Percentiles rank a stretch among this genome's conserved stretches.
Conservation (phyloP, 2,797 vertebrate species). For the Chaetodon trifasciatus region DNA sequence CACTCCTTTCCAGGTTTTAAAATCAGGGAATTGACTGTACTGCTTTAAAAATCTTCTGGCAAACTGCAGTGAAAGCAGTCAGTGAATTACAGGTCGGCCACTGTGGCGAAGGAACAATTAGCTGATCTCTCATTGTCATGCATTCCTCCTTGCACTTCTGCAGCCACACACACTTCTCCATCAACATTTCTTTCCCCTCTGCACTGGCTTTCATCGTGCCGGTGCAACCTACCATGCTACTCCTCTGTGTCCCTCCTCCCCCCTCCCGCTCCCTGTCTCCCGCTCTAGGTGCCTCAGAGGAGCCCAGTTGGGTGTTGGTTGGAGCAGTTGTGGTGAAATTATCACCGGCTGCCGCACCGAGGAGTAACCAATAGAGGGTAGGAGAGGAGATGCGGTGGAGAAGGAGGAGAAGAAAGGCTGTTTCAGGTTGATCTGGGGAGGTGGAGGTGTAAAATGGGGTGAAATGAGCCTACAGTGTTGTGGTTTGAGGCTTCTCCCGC, state of each 20-base stretch:
- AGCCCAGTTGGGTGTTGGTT: slow-evolving; percentile 56
- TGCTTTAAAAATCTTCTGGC: neutral
- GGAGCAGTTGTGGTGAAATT: slow-evolving; percentile 63
- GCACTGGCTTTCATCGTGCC: slow-evolving; percentile 51
- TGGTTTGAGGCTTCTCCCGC: slow-evolving; percentile 1
- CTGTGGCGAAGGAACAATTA: neutral
- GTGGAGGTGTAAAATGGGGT: slow-evolving; percentile 14
- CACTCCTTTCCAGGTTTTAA: neutral
- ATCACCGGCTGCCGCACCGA: slow-evolving; percentile 39
- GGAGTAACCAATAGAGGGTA: slow-evolving; percentile 14
- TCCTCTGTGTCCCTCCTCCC: slow-evolving; percentile 29
- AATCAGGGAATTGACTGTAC: neutral
- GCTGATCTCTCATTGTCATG: neutral
- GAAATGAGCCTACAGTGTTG: slow-evolving; percentile 19
- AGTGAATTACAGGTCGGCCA: neutral
- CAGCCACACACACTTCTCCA: slow-evolving; percentile 27
- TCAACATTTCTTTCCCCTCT: neutral
- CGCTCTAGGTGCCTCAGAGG: slow-evolving; percentile 59
- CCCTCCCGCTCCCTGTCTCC: slow-evolving; percentile 47
- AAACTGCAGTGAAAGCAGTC: neutral
- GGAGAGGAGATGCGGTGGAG: slow-evolving; percentile 20
- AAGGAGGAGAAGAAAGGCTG: neutral
- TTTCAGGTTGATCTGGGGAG: neutral
- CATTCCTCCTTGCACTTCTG: slow-evolving; percentile 17
- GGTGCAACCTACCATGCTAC: slow-evolving; percentile 81